Evolutionary conservation across 2,888 invertebrate species (phyloP).

Genomic region (Papilio protenor): DNA sequence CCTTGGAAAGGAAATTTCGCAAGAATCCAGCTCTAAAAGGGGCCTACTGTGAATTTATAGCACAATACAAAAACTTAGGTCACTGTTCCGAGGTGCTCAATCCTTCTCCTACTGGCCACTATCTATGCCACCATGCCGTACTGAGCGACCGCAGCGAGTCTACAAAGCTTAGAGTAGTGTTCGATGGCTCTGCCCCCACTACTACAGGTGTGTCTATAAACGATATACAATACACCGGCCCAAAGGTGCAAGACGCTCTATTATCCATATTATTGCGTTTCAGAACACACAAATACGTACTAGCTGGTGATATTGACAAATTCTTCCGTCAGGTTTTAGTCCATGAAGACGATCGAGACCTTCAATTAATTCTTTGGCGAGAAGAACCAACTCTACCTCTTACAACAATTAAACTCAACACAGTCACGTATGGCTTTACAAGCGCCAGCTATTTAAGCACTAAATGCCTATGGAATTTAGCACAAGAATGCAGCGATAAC

Average conservation of each 20-base stretch:
- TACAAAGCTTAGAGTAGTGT: constrained; percentile 50
- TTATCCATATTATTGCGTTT: neutral
- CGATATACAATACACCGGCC: constrained; percentile 47
- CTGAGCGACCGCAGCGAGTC: constrained; percentile 47
- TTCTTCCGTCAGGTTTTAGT: constrained; percentile 47
- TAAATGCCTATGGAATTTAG: constrained; percentile 46
- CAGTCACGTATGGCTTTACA: constrained; percentile 48
- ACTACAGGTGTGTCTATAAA: constrained; percentile 48
- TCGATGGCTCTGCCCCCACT: constrained; percentile 47
- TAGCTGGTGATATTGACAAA: constrained; percentile 49
- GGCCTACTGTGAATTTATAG: constrained; percentile 34
- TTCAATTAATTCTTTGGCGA: constrained; percentile 39
- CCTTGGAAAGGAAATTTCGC: constrained; percentile 38
- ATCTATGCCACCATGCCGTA: constrained; percentile 48
- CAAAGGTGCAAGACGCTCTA: constrained; percentile 43
- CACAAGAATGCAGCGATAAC: constrained; percentile 43
- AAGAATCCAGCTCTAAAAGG: constrained; percentile 39
- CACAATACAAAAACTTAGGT: neutral
- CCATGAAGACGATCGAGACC: constrained; percentile 8
- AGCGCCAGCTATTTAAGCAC: constrained; percentile 50
- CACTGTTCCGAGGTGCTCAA: neutral
- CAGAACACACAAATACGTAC: constrained; percentile 33
- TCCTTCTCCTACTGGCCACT: constrained; percentile 42
- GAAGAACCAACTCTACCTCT: constrained; percentile 11
- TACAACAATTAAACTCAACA: constrained; percentile 45